Base-by-base conservation (phyloP, 2,797 vertebrate species). In the Chelmon rostratus region DNA sequence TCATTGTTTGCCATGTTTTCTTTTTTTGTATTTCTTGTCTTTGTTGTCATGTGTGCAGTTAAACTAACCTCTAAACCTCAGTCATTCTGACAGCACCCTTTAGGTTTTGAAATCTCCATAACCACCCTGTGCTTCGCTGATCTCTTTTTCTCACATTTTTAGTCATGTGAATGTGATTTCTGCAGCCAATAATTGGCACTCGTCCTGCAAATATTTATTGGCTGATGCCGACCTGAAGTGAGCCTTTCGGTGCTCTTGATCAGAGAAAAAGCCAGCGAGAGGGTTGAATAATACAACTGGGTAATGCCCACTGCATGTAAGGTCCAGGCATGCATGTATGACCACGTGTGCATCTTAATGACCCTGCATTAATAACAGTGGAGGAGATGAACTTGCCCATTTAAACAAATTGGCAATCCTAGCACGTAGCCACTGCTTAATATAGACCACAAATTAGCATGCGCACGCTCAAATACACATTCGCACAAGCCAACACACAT, bases 371-470 rank as follows among this genome's bases (percentile, higher is more conserved):
- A 64, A 71, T 78, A 85, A 46, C 35, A 2, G 40, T 6, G 25
- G 38, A 37, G 53, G 23, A 44, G 52, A 72, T 71, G 63, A 82
- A 83, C 74, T 72, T 52, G 38, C 46, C 73, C 62, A 3, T 68
- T 86, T 49, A 65, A 78, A 78, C 47, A 56, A 79, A 90, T 82
- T 78, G 61, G 63, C 59, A 65, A 73, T 15, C 12, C 66, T 70
- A 44, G 57, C 84, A 85, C 23, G 47, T 69, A 49, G 65, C 42
- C 49, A 8, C 47, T 37, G 76, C 63, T 67, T 69, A 59, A 74
- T 68, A 53, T 33, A 57, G 74, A 35, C 58, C 56, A 10, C 18
- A n/a, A 85, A 80, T 81, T 25, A 58, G 4, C 76, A 72, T 13
- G 13, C 71, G 63, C 23, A 25, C 71, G n/a, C 19, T 73, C 44